phyloP scores from a whole-genome alignment of 2,113 vertebrate genomes.

The Pelobates fuscus region DNA sequence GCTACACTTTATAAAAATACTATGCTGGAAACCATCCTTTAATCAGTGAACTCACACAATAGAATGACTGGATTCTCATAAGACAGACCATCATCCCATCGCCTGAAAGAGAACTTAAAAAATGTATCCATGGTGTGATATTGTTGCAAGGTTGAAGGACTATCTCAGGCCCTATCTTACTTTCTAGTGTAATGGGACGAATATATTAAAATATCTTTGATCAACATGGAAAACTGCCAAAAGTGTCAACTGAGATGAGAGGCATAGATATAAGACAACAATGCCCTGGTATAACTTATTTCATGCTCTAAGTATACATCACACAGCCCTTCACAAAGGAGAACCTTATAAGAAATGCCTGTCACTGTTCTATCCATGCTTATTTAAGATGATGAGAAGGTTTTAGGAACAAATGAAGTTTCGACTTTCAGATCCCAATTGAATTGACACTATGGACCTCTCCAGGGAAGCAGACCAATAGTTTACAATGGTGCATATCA shows the following conservation, averaged over 20 bases:
- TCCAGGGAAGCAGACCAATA: conserved; percentile 45
- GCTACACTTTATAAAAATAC: conserved; percentile 24
- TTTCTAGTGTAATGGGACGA: conserved; percentile 42
- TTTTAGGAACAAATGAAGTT: conserved; percentile 49
- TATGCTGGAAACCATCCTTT: conserved; percentile 45
- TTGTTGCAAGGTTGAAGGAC: conserved; percentile 49
- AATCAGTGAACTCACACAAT: conserved; percentile 48
- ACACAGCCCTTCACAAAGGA: conserved; percentile 37
- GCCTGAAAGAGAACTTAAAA: conserved; percentile 41
- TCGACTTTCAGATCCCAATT: conserved; percentile 49
- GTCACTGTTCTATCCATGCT: conserved; percentile 32
- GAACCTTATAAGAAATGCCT: conserved; percentile 37
- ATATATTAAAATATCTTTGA: conserved; percentile 48
- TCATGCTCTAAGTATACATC: conserved; percentile 43
- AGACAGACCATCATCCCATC: conserved; percentile 23
- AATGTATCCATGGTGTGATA: conserved; percentile 50
- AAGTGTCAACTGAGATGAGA: conserved; percentile 47
- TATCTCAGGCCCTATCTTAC: conserved; percentile 38
- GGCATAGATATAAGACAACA: conserved; percentile 38
- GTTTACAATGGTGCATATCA: conserved; percentile 45
- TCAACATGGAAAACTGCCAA: conserved; percentile 50
- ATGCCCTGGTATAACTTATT: conserved; percentile 46
- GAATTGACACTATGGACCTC: conserved; percentile 48
- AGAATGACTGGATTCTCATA: conserved; percentile 43
- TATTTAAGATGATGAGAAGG: conserved; percentile 51